Evolutionary conservation across 2,888 invertebrate species (phyloP), one percentile per base, ranked within the genome.

Genomic region (Limnephilus lunatus): DNA sequence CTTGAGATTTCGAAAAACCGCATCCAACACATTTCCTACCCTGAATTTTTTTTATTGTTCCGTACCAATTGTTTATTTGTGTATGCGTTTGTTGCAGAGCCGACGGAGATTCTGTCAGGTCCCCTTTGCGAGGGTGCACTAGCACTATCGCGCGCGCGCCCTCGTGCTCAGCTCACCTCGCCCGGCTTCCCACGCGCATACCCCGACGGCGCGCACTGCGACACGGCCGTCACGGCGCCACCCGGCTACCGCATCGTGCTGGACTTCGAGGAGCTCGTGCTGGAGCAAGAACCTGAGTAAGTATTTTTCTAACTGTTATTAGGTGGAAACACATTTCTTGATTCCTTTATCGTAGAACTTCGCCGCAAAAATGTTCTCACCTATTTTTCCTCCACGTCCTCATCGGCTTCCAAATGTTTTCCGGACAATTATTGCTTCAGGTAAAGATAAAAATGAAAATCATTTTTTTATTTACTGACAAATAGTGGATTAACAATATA

Each of bases 121-220:
- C 82, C 91, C 7, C 85, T 87, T 94, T 98, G 98, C 96, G 98
- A 98, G 95, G 96, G 97, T 94, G 97, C 97, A 0, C 96, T 98
- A 12, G 94, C 96, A 31, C 95, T 98, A 94, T 97, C 97, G 9
- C 96, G 97, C 94, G 97, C 97, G 93, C 97, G 97, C 94, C 97
- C 97, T 0, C 96, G 97, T 94, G 97, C 97, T 0, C 96, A 97
- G 0, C 96, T 98, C n/a, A 97, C 97, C 89, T 98, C 98, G 94
- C 98, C 98, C 3, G 97, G 97, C 81, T 98, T 98, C 95, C 98
- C 98, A 0, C 96, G 97, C 30, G 97, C 97, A 31, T 98, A 98
- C 95, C 97, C 97, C 0, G 97, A 98, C 94, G 97, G 97, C 94
- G 97, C 97, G 83, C 96, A 97, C 94, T 99, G 99, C 95, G 96